Evolutionary conservation across 1,140 invertebrate species (phyloP).

Genomic region (Acromyrmex echinatior): DNA sequence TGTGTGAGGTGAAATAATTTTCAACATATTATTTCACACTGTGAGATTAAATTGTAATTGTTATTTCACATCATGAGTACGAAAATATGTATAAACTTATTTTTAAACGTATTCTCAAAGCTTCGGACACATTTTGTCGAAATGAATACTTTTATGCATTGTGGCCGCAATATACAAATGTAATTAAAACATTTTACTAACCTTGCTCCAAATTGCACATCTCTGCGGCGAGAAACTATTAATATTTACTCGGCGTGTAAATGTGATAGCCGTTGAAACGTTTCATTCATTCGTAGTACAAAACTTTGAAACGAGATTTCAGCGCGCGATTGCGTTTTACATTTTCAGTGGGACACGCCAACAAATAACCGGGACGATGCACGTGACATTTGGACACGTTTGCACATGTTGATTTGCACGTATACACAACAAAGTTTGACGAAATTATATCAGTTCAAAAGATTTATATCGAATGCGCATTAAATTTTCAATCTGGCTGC

Average conservation of each 20-base stretch:
- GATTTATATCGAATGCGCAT: slow-evolving; percentile 12
- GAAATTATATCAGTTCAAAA: slow-evolving; percentile 38
- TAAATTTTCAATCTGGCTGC: background rate
- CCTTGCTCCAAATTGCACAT: background rate
- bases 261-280: slow-evolving; percentile 37
- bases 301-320: slow-evolving; percentile 54
- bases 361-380: slow-evolving; percentile 25
- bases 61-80: background rate
- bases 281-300: slow-evolving; percentile 40
- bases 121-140: background rate
- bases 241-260: slow-evolving; percentile 36
- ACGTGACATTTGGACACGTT: slow-evolving; percentile 28
- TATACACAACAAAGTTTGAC: slow-evolving; percentile 15
- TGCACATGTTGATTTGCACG: background rate
- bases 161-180: background rate
- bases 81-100: background rate
- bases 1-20: background rate
- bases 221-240: slow-evolving; percentile 23
- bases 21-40: background rate
- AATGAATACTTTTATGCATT: background rate
- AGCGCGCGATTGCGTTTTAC: slow-evolving; percentile 44
- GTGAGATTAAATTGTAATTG: background rate
- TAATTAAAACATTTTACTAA: slow-evolving; percentile 44
- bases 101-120: background rate
- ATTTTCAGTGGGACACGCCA: slow-evolving; percentile 28